Base-by-base conservation (phyloP, 2,797 vertebrate species). In the Rhabdomys pumilio region DNA sequence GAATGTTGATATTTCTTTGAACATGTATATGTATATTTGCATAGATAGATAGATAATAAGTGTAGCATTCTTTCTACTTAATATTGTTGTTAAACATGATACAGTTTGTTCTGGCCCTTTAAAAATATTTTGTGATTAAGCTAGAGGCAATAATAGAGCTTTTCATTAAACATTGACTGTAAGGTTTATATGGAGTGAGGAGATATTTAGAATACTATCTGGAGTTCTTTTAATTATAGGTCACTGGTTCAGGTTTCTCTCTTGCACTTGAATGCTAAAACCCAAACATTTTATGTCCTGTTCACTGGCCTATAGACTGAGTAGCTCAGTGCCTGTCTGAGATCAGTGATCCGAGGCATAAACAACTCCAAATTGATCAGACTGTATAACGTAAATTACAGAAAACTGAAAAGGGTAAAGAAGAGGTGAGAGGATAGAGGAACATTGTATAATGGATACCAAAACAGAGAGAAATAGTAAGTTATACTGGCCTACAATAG, bases 301-400 rank as follows among this genome's bases (percentile, higher is more conserved):
- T 77, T 92, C 65, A 88, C 19, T 87, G 69, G 59, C n/a, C 22
- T 94, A 7, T 90, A 76, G 55, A 73, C 57, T 44, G 76, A 95
- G 29, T 9, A 29, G 38, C 83, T 41, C 7, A 17, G 34, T 50
- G 53, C 38, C 59, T 94, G 61, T 92, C 86, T 67, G 65, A 89
- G 75, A 50, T 93, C 81, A 94, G 84, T 85, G 93, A 94, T 88
- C 84, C 19, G 59, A 73, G 75, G 15, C 22, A 61, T 47, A 89
- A 67, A 67, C 57, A 93, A 29, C 47, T 82, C 44, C 57, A 61
- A 69, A 44, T 22, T 65, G 22, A 47, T 84, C 38, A 34, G 72
- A 77, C 90, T 90, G 26, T 59, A n/a, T 67, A 38, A 69, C 20
- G 69, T 1, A 59, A 41, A n/a, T 50, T 79, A 3, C 53, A 47